Evolutionary conservation across 2,888 invertebrate genomes (phyloP).

Genomic region (Acanthococcus lagerstroemiae): DNA sequence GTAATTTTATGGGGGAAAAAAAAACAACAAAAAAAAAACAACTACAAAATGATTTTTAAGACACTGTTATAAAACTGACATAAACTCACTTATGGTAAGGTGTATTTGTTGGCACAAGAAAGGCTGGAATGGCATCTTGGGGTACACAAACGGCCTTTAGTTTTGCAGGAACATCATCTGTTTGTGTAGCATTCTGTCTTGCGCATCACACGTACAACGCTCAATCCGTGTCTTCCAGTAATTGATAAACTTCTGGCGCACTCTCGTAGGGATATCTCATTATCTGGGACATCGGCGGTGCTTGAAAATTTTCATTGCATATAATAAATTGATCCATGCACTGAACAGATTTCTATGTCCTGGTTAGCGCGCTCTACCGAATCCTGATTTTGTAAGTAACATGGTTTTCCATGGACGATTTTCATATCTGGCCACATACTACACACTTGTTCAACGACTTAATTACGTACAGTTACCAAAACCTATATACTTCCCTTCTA

Average conservation of each 20-base stretch:
- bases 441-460: not conserved
- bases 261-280: not conserved
- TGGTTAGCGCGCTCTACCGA: conserved; percentile 16
- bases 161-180: not conserved
- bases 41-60: too few relatives aligned
- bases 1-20: too few relatives aligned
- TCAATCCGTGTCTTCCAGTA: conserved; percentile 12
- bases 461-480: too few relatives aligned
- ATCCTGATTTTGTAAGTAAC: conserved; percentile 8
- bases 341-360: too few relatives aligned
- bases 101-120: not conserved
- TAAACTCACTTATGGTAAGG: too few relatives aligned
- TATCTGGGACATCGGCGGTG: conserved; percentile 2
- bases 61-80: too few relatives aligned
- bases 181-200: not conserved
- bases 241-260: conserved; percentile 6
- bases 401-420: conserved; percentile 20
- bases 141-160: too few relatives aligned
- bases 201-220: too few relatives aligned
- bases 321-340: conserved; percentile 13
- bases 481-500: too few relatives aligned
- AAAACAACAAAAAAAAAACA: too few relatives aligned
- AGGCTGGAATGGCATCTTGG: not conserved
- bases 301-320: conserved; percentile 9
- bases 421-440: conserved; percentile 19